Evolutionary conservation across 2,113 vertebrate genomes (phyloP).

Genomic region (Solea solea): DNA sequence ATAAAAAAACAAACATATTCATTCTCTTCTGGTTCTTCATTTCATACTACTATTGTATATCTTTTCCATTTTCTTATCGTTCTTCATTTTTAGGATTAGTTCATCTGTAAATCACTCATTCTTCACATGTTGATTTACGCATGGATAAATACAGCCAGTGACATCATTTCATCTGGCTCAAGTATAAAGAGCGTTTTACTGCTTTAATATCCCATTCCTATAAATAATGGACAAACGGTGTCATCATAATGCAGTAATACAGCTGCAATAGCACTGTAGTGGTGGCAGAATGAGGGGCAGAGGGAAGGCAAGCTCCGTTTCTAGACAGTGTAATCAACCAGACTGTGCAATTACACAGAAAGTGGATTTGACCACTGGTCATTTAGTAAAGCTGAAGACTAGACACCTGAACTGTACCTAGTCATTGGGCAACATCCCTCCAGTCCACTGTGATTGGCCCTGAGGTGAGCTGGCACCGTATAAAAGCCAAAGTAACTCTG

Average conservation of each 20-base stretch:
- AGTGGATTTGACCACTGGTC: slow-evolving; percentile 76
- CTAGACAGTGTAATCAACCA: slow-evolving; percentile 70
- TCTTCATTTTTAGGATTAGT: no score
- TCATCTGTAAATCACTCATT: no score
- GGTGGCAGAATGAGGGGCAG: slow-evolving; percentile 4
- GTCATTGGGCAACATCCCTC: slow-evolving; percentile 53
- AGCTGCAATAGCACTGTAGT: background rate
- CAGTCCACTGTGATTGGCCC: slow-evolving; percentile 43
- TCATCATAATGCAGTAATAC: background rate
- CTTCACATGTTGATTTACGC: no score
- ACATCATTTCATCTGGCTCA: no score
- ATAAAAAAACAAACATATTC: slow-evolving; percentile 21
- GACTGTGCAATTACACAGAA: slow-evolving; percentile 69
- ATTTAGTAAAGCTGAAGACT: slow-evolving; percentile 80
- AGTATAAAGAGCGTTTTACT: no score
- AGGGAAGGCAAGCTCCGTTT: slow-evolving; percentile 32
- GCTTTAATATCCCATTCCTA: no score
- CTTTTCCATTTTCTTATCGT: no score
- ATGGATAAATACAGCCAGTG: no score
- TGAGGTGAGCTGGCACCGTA: slow-evolving; percentile 37
- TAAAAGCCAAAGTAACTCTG: slow-evolving; percentile 53
- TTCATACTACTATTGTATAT: background rate
- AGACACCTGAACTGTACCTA: slow-evolving; percentile 58
- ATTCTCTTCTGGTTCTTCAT: slow-evolving; percentile 9
- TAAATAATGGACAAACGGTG: no score